Conservation (phyloP, 2,888 invertebrate species). For the Ophioninae sp. region DNA sequence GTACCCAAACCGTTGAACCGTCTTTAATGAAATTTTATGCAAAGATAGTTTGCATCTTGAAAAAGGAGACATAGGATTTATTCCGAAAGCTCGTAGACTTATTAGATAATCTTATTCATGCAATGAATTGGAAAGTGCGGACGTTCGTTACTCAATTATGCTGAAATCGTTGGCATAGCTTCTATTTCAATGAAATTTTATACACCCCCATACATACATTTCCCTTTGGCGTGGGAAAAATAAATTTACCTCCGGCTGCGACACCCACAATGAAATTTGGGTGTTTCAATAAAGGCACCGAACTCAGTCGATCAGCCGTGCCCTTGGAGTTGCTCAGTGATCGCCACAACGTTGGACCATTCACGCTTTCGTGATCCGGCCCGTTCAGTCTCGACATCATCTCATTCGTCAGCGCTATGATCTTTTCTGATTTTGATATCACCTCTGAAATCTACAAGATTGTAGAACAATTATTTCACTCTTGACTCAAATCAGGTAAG, state of each 20-base stretch:
- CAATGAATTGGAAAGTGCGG: too few relatives aligned
- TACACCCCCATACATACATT: neutral
- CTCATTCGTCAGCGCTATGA: constrained; percentile 70
- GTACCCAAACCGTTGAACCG: neutral
- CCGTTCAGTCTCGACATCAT: constrained; percentile 73
- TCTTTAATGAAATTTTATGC: too few relatives aligned
- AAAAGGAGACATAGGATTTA: too few relatives aligned
- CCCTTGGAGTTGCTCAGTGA: constrained; percentile 69
- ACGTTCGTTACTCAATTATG: neutral
- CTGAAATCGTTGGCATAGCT: neutral
- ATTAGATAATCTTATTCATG: too few relatives aligned
- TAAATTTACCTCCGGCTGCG: constrained; percentile 75
- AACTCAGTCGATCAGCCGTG: constrained; percentile 60
- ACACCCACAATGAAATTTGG: constrained; percentile 78
- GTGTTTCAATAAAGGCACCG: constrained; percentile 69
- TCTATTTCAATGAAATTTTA: neutral
- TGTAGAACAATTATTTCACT: constrained; percentile 7
- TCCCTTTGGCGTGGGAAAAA: neutral
- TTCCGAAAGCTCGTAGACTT: too few relatives aligned
- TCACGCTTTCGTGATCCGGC: constrained; percentile 53
- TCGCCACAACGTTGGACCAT: constrained; percentile 71
- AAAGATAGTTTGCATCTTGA: too few relatives aligned
- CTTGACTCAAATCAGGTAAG: constrained; percentile 1
- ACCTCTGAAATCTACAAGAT: constrained; percentile 72
- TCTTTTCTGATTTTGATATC: constrained; percentile 67